phyloP scores from a whole-genome alignment of 1,140 invertebrate genomes.

The Trypoxylus dichotomus region DNA sequence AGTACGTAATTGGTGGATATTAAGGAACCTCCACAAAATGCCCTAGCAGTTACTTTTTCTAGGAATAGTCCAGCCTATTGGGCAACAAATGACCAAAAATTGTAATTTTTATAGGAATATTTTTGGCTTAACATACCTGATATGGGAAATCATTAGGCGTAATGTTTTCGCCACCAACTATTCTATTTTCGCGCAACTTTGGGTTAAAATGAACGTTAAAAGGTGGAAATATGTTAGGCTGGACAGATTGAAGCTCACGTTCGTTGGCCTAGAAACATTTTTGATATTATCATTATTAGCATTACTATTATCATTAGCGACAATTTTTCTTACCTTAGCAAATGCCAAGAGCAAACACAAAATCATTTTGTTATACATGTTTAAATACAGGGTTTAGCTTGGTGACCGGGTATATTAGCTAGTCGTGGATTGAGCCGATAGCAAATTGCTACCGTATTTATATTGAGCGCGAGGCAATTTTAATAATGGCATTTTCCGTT shows the following conservation, averaged over 20 bases:
- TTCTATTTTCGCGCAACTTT: not conserved
- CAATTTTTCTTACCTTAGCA: no score
- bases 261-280: not conserved
- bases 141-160: not conserved
- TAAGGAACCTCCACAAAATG: slow-evolving; percentile 64
- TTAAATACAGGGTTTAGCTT: no score
- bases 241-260: not conserved
- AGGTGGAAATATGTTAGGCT: not conserved
- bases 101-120: not conserved
- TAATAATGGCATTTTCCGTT: no score
- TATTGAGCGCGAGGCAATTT: no score
- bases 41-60: slow-evolving; percentile 43
- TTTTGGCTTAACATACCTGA: not conserved
- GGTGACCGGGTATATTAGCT: no score
- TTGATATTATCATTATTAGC: no score
- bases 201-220: not conserved
- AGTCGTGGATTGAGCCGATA: no score
- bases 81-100: no score
- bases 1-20: slow-evolving; percentile 60
- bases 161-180: not conserved
- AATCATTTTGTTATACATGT: no score
- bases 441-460: no score
- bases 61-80: not conserved
- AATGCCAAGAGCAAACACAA: no score
- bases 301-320: no score